Evolutionary conservation across 2,113 vertebrate species (phyloP), one percentile per base, ranked within the genome.

Genomic region (Parotia lawesii): DNA sequence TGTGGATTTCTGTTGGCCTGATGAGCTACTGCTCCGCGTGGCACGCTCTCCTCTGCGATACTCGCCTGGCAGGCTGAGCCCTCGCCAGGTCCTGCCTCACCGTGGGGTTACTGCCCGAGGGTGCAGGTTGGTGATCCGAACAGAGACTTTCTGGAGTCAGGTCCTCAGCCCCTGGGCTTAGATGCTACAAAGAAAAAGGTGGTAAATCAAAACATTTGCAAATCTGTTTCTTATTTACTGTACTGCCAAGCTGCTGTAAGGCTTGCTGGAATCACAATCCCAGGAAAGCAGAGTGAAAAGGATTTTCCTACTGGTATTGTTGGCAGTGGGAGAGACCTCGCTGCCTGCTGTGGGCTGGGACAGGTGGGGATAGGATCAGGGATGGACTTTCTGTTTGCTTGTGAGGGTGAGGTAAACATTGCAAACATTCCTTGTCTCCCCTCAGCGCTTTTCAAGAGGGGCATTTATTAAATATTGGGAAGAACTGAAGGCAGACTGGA

Each of bases 211-310:
- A 95, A 76, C 57, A 57, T 53, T 80, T 60, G 78, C 71, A 93
- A 96, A 90, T 93, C 85, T 95, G 90, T 89, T 96, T 95, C 92
- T 87, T 95, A 91, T 94, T 94, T 95, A 76, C 54, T 75, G 77
- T 89, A 31, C 87, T 93, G 85, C 81, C 89, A 91, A 94, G 84
- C 58, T 77, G 73, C 70, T 93, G 57, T 35, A 47, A 75, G 81
- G 47, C 72, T 79, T 83, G 71, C 56, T 85, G 78, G 85, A 85
- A 82, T 90, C 38, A 35, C 54, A 70, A 0, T 44, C 87, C 47
- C 42, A 79, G 90, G 65, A 85, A 76, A 93, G 51, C 19, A 40
- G 44, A 47, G 23, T 38, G 70, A 71, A 80, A 93, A 91, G 71
- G 66, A 69, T 94, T 95, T 91, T 93, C 57, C 50, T 85, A 28